Evolutionary conservation across 1,140 invertebrate species (phyloP), one percentile per base, ranked within the genome.

Genomic region (Nomia melanderi): DNA sequence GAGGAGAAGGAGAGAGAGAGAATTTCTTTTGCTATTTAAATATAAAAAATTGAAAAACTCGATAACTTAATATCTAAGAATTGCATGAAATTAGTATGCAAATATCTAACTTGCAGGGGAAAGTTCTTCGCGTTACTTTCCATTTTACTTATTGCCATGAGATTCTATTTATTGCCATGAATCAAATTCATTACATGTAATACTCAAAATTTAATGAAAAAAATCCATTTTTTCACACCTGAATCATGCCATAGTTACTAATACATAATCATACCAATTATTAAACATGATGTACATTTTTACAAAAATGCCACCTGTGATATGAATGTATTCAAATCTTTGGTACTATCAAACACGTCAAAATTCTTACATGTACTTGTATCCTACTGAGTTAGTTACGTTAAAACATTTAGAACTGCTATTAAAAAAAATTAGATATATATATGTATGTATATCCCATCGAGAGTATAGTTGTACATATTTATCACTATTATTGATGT

Each of bases 301-400:
- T 33, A 54, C 29, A 69, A 77, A 50, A 76, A 44, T 44, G 41
- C 44, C 56, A 82, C 76, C 81, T 82, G 80, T 83, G 79, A 82
- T 83, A 83, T 70, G 25, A 64, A 69, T 50, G 33, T 63, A 77
- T 60, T 69, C 54, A 47, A 59, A 76, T 59, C 29, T 76, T 76
- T 14, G 54, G 36, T 75, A 50, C 7, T 17, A 69, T 50, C 54
- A 44, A 76, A 69, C 25, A 6, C n/a, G 17, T 33, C 39, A 41
- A 63, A 69, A 70, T 63, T 70, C 39, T 66, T 64, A 66, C 31
- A 33, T 41, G 8, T 64, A 56, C 36, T 23, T 63, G n/a, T 70
- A 59, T 44, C 4, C 25, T 54, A 70, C 20, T 12, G 71, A 62
- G 44, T 17, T 39, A 71, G 25, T 62, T 62, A 25, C 33, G n/a